A percentile compares a stretch with the other conserved stretches of the same genome.
phyloP scores from a whole-genome alignment of 2,113 vertebrate genomes.

The Thymallus thymallus region DNA sequence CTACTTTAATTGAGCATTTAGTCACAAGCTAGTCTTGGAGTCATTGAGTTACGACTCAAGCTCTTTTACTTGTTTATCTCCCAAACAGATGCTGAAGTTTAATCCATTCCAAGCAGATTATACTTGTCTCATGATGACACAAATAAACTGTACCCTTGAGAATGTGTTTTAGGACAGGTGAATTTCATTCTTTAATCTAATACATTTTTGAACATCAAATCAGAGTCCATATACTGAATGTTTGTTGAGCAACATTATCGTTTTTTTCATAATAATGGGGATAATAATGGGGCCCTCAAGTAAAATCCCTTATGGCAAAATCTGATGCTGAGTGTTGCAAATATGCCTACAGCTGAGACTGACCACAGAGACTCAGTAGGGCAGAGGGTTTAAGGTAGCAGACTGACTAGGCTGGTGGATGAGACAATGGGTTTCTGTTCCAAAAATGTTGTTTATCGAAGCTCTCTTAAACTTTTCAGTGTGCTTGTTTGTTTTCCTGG shows the following conservation, averaged over 20 bases:
- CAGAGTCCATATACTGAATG: too few species aligned
- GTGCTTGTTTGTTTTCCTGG: constrained; percentile 45
- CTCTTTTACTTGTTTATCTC: neutral
- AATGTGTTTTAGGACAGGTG: too few species aligned
- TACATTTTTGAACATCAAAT: too few species aligned
- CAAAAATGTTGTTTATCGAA: constrained; percentile 70
- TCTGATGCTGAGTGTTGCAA: constrained; percentile 53
- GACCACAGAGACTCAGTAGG: constrained; percentile 56
- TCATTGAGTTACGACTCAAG: neutral
- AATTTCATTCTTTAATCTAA: too few species aligned
- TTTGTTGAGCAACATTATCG: too few species aligned
- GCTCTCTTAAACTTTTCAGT: constrained; percentile 57
- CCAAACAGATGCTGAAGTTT: neutral
- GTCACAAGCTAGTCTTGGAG: too few species aligned
- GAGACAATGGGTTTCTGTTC: constrained; percentile 70
- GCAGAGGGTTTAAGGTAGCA: constrained; percentile 38
- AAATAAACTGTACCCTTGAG: too few species aligned
- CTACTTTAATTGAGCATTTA: neutral
- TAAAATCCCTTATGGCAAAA: constrained; percentile 47
- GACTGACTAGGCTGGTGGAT: constrained; percentile 30
- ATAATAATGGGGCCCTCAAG: too few species aligned
- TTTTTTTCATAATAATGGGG: too few species aligned
- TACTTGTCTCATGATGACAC: too few species aligned
- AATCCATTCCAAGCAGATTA: too few species aligned
- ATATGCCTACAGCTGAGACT: constrained; percentile 39